Percentiles rank a stretch among this genome's conserved stretches.
Evolutionary conservation across 2,888 invertebrate genomes (phyloP).

Genomic region (Eristalis pertinax): DNA sequence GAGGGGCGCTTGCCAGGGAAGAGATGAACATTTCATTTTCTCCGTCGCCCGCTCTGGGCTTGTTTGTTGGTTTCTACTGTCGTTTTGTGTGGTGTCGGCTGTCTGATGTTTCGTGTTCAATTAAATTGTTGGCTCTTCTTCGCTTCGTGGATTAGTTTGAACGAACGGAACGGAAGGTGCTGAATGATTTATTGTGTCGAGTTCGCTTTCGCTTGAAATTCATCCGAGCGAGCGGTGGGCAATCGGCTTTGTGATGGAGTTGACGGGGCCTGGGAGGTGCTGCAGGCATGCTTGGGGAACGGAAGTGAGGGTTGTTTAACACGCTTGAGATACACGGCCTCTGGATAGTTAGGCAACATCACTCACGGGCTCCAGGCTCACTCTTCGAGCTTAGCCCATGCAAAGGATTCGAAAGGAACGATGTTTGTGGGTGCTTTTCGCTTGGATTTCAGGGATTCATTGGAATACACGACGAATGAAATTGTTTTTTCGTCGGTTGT

Average conservation of each 20-base stretch:
- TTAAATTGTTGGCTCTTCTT: conserved; percentile 63
- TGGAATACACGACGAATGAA: too few relatives aligned
- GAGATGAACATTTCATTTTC: conserved; percentile 27
- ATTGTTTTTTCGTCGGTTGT: too few relatives aligned
- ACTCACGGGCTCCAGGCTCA: too few relatives aligned
- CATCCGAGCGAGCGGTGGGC: neutral
- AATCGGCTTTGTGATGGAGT: neutral
- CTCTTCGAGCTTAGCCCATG: too few relatives aligned
- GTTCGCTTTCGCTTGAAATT: conserved; percentile 38
- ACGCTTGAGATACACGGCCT: too few relatives aligned
- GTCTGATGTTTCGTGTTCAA: conserved; percentile 71
- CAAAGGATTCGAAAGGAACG: too few relatives aligned
- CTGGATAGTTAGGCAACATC: too few relatives aligned
- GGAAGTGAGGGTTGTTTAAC: neutral
- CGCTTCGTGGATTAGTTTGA: conserved; percentile 23
- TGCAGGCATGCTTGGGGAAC: neutral
- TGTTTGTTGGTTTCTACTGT: conserved; percentile 52
- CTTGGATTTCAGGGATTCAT: too few relatives aligned
- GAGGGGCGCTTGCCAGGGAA: conserved; percentile 56
- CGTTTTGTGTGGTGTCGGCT: conserved; percentile 65
- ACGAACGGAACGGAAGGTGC: conserved; percentile 43
- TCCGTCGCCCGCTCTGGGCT: conserved; percentile 1
- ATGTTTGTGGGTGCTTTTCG: too few relatives aligned
- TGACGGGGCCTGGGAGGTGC: neutral
- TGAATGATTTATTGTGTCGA: conserved; percentile 63